Base-by-base conservation (phyloP, 2,113 vertebrate genomes). In the Passer montanus region DNA sequence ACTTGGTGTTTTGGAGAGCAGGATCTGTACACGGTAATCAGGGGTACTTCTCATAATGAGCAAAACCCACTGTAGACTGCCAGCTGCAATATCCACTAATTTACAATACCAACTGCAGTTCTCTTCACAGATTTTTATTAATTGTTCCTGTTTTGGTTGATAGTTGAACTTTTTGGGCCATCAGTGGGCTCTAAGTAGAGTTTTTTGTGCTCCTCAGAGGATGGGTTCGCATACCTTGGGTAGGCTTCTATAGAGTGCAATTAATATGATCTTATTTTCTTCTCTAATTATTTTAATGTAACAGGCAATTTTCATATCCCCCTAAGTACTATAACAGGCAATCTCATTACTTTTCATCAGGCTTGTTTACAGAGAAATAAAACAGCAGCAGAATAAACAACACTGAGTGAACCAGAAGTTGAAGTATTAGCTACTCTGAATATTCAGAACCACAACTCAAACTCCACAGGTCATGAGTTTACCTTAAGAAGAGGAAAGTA, bases 211-310 rank as follows among this genome's bases (percentile, higher is more conserved):
- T 78, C 27, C 27, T 64, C 19, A 52, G 43, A 81, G 47, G 46
- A 66, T 83, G 75, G 47, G 22, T 70, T 86, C 19, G 8, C 19
- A 6, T 90, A 10, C 70, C 11, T 53, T 56, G 30, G 59, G 56
- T 56, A 66, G 55, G 28, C 68, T 89, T 89, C 24, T 75, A 52
- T 35, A 52, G 67, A 56, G 47, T 56, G 30, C 56, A 1, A 81
- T 94, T 90, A 89, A 72, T 84, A 43, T 47, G 20, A 89, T 94
- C 68, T 78, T 73, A 69, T 62, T 93, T 89, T 67, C 52, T 56
- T 87, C 76, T 90, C 47, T 88, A 84, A 90, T 94, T 87, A 93
- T 72, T 93, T 95, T 90, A 92, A 81, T 82, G 72, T 90, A 89
- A 87, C 37, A 69, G 84, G 50, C 68, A 86, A 67, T 86, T 90